A percentile compares a stretch with the other conserved stretches of the same genome.
phyloP scores from a whole-genome alignment of 2,797 vertebrate species.

The Meda fulgida region DNA sequence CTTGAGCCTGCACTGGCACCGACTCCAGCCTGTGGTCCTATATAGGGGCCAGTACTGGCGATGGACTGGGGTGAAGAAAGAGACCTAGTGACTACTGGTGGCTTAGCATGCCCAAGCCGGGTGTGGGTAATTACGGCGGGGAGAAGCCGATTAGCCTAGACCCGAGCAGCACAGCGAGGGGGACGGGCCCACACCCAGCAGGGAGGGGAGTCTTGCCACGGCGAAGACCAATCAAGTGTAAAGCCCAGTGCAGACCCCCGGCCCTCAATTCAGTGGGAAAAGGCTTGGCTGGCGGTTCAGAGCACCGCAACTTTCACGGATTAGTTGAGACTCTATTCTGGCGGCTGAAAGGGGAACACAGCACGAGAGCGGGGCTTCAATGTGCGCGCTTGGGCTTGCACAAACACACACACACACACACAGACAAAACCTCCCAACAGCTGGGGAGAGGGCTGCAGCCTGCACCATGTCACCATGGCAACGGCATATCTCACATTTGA shows the following conservation, averaged over 20 bases:
- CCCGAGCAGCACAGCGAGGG: slow-evolving; percentile 87
- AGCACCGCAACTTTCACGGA: slow-evolving; percentile 98
- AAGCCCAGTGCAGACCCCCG: slow-evolving; percentile 93
- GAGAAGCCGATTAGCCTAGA: slow-evolving; percentile 90
- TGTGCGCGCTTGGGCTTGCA: slow-evolving; percentile 79
- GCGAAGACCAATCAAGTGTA: slow-evolving; percentile 97
- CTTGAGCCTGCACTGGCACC: slow-evolving; percentile 63
- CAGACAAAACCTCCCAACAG: slow-evolving; percentile 91
- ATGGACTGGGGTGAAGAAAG: slow-evolving; percentile 66
- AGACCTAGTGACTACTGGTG: slow-evolving; percentile 67
- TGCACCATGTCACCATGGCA: slow-evolving; percentile 94
- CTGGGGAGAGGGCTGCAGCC: slow-evolving; percentile 92
- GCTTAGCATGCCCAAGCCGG: slow-evolving; percentile 73
- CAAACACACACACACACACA: slow-evolving; percentile 59
- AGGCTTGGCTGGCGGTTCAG: slow-evolving; percentile 94
- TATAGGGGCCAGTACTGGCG: slow-evolving; percentile 67
- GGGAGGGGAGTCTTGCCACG: slow-evolving; percentile 86
- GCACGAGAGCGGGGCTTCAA: slow-evolving; percentile 96
- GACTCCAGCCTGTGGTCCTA: slow-evolving; percentile 12
- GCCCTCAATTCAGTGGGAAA: slow-evolving; percentile 96
- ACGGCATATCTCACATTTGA: slow-evolving; percentile 93
- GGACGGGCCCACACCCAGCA: slow-evolving; percentile 89
- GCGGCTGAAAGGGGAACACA: slow-evolving; percentile 94
- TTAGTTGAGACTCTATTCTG: slow-evolving; percentile 99
- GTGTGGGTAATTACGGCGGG: slow-evolving; percentile 88